Evolutionary conservation across 92 coral and sea anemone genomes (phyloP).

Genomic region (Bergia puertoricense): DNA sequence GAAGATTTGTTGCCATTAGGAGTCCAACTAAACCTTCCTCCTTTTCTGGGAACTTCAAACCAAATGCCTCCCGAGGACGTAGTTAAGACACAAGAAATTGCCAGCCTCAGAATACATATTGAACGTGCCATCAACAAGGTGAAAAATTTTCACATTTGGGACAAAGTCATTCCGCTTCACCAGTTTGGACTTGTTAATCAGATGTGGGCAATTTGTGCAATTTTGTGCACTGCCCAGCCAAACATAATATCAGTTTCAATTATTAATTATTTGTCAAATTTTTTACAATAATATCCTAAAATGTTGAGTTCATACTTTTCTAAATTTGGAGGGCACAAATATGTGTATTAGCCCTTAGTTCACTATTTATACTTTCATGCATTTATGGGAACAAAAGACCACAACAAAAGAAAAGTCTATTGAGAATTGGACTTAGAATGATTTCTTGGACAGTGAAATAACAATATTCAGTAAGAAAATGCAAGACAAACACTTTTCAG

Average conservation of each 20-base stretch:
- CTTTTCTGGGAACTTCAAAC: conserved; percentile 53
- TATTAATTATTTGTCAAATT: not conserved
- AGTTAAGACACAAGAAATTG: conserved; percentile 53
- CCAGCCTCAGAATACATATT: conserved; percentile 49
- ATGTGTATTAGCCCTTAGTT: not conserved
- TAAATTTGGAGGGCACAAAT: not conserved
- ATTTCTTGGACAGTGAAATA: too few species aligned
- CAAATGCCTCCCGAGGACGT: conserved; percentile 57
- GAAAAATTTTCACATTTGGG: conserved; percentile 48
- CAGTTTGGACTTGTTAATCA: conserved; percentile 50
- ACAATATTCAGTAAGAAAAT: too few species aligned
- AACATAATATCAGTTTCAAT: conserved; percentile 23
- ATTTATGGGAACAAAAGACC: too few species aligned
- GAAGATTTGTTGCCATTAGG: conserved; percentile 58
- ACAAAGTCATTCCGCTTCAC: conserved; percentile 41
- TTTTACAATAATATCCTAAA: not conserved
- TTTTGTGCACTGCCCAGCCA: conserved; percentile 42
- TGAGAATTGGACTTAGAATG: too few species aligned
- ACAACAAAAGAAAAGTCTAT: too few species aligned
- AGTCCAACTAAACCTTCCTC: conserved; percentile 52
- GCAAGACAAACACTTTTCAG: too few species aligned
- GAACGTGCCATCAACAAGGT: conserved; percentile 56
- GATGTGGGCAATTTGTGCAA: conserved; percentile 53
- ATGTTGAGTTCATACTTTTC: not conserved
- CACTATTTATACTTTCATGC: not conserved